Evolutionary conservation across 92 coral and sea anemone genomes (phyloP), one percentile per base, ranked within the genome.

Genomic region (Phenganax stokvisi): DNA sequence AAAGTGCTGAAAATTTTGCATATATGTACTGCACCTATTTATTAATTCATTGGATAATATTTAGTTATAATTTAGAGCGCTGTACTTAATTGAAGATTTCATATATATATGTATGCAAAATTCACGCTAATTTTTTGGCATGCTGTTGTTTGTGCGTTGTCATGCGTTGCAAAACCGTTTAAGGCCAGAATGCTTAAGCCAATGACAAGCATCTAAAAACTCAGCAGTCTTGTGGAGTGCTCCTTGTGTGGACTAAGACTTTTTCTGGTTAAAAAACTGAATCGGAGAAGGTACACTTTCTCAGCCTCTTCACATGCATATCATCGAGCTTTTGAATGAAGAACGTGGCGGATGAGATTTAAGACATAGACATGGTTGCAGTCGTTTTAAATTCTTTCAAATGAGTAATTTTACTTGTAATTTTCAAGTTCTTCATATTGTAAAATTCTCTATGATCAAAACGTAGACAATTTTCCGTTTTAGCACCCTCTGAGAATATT

Each of bases 21-120:
- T 64, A 27, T 12, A 67, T 67, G 37, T 67, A 7, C 12, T 8
- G 51, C 12, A 28, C 72, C 37, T 31, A 51, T 31, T 67, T 1
- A 67, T 31, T 62, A 67, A 67, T 67, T 67, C 72, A 67, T 67
- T 8, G 5, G 37, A 67, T 67, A 67, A 31, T 67, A 67, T 67
- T 67, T 67, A 67, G 72, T 53, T 28, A 67, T 67, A 28, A 67
- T 16, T 67, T 67, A 67, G 31, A 67, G 8, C 13, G 10, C 72
- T 7, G 5, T 67, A 28, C 37, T 67, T 67, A 67, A 67, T 62
- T 62, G 68, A n/a, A 37, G 68, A n/a, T 62, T 62, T 58, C 68
- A 9, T 16, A 67, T 67, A 53, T 31, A 67, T 67, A 28, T 20
- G 25, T 20, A 67, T 67, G 72, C 11, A 67, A 67, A 67, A 53